Evolutionary conservation across 2,888 invertebrate species (phyloP), one percentile per base, ranked within the genome.

Genomic region (Oscheius myriophilus): DNA sequence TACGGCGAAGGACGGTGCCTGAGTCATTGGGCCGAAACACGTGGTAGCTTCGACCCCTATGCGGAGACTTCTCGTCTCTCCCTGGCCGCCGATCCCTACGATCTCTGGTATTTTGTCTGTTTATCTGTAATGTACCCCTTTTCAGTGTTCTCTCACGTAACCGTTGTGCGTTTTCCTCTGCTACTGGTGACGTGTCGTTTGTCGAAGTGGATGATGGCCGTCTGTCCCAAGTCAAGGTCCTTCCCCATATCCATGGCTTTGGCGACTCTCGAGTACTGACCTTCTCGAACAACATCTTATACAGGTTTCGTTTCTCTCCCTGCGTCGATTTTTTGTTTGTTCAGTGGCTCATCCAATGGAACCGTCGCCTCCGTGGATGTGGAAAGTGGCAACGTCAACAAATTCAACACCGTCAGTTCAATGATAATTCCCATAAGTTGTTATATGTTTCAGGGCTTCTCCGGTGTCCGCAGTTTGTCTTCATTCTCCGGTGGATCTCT

Each of bases 281-380:
- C 21, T 9, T 21, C 43, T 33, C 25, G 9, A 55, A 57, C 16
- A 51, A 57, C 25, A 65, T 39, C 9, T 45, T 65, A 14, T 55
- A 33, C 25, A 65, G 54, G 65, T 65, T 21, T 12, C 25, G n/a
- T 42, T 14, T 12, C 25, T 53, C 42, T 54, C n/a, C 25, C 23
- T 3, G 2, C 25, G 18, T 53, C 21, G 2, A 2, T n/a, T 12
- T 62, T 46, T 26, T 51, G 25, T 0, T 61, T 26, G 25, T 68
- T 63, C 23, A 68, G 68, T 43, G 68, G 68, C 12, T 68, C 68
- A n/a, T 68, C 68, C 23, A 54, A 23, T 41, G 68, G 68, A 2
- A 46, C 45, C 11, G 7, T 68, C 14, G 46, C 57, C 14, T n/a
- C 45, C n/a, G 43, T 68, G 16, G 63, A 68, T 41, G 49, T 63